A percentile compares a stretch with the other conserved stretches of the same genome.
phyloP scores from a whole-genome alignment of 2,113 vertebrate genomes.

The Calidris pugnax region DNA sequence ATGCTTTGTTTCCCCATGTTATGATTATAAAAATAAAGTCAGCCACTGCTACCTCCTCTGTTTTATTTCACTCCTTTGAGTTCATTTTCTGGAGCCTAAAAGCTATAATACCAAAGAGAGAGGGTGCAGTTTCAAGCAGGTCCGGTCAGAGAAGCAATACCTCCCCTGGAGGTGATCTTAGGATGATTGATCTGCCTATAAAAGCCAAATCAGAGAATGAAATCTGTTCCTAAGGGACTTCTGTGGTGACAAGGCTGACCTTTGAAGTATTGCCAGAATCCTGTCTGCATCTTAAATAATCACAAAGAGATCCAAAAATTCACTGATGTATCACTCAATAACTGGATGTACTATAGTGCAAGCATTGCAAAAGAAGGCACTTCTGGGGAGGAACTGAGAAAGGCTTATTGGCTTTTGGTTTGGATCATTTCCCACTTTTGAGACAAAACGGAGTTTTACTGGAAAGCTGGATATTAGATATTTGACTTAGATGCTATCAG shows the following conservation, averaged over 20 bases:
- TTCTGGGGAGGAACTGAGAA: background rate
- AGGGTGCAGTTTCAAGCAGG: background rate
- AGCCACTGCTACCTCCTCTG: background rate
- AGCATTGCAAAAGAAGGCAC: background rate
- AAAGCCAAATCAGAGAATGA: slow-evolving; percentile 32
- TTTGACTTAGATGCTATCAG: background rate
- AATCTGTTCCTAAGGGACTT: background rate
- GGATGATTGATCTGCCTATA: slow-evolving; percentile 17
- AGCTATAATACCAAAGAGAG: background rate
- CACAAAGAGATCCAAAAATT: background rate
- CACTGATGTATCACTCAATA: background rate
- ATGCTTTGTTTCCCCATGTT: background rate
- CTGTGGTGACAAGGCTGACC: background rate
- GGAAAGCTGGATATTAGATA: background rate
- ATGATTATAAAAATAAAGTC: background rate
- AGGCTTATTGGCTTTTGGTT: background rate
- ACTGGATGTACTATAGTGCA: background rate
- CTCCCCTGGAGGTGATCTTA: background rate
- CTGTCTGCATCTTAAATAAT: slow-evolving; percentile 18
- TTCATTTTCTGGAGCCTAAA: background rate
- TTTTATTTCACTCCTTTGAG: background rate
- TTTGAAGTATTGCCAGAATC: slow-evolving; percentile 2
- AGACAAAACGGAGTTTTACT: background rate
- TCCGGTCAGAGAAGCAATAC: background rate
- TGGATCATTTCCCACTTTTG: background rate